Evolutionary conservation across 2,888 invertebrate genomes (phyloP), one percentile per base, ranked within the genome.

Genomic region (Philonicus albiceps): DNA sequence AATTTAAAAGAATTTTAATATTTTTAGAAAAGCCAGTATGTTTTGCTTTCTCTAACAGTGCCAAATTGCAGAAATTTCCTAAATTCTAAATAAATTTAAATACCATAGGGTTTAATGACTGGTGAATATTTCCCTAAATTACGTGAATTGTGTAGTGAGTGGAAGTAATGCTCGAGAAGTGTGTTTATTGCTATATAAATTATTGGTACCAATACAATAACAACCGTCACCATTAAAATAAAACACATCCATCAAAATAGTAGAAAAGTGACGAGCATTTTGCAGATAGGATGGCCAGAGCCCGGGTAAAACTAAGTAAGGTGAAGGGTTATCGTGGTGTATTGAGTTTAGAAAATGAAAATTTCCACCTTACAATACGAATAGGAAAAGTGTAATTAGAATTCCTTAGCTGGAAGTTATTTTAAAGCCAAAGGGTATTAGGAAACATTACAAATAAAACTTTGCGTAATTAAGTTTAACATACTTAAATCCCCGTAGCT

Each of bases 401-500:
- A 43, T 43, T 43, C 40, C 40, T 43, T 16, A 43, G 40, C 3
- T 43, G 40, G 40, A 43, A 43, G 40, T 43, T 43, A 43, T 43
- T 43, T 43, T 16, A 43, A 43, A 43, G 40, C 40, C 40, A 43
- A 43, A 43, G 13, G 16, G 40, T 43, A 43, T 43, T 43, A 43
- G 40, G 40, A 16, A 43, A 43, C 40, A 43, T 43, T 43, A 43
- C 40, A 43, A 43, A 43, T 43, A 43, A 43, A 43, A 43, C 40
- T 43, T 43, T 43, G 40, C 40, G 16, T 43, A 43, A 43, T 43
- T 13, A 43, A 43, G 40, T 43, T 43, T 13, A 80, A 94, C 95
- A 93, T 93, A 95, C 95, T 95, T 88, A 96, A 93, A 91, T 96
- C 96, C 30, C 95, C 95, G 89, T 95, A 96, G 92, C 96, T 96